phyloP scores from a whole-genome alignment of 2,888 invertebrate genomes.

The Encarsia formosa region DNA sequence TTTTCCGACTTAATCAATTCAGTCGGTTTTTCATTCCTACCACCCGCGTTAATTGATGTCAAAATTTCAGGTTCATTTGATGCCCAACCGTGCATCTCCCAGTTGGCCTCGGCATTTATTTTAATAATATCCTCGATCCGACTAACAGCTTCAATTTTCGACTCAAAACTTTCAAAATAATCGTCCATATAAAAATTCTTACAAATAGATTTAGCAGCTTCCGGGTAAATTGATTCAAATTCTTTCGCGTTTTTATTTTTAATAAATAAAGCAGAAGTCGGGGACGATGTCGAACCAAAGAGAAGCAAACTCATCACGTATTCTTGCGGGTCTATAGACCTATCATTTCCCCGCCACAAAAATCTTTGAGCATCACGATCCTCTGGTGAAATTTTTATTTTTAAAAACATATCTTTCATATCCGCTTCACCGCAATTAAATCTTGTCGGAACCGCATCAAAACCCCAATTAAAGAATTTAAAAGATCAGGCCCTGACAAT shows the following conservation, averaged over 20 bases:
- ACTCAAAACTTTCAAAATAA: conserved; percentile 25
- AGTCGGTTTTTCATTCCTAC: no score
- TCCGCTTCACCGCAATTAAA: background rate
- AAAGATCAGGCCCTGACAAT: background rate
- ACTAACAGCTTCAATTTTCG: conserved; percentile 20
- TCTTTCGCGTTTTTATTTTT: conserved; percentile 31
- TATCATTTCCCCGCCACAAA: background rate
- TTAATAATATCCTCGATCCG: conserved; percentile 24
- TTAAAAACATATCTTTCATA: conserved; percentile 7
- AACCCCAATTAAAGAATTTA: background rate
- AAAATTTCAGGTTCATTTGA: background rate
- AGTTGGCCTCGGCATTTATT: conserved; percentile 11
- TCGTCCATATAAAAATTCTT: conserved; percentile 34
- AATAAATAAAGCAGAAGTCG: conserved; percentile 24
- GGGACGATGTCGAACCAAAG: conserved; percentile 7
- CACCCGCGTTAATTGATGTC: background rate
- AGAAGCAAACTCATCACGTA: background rate
- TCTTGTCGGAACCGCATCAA: background rate
- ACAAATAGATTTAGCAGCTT: conserved; percentile 30
- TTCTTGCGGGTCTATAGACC: background rate
- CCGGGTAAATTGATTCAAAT: conserved; percentile 22
- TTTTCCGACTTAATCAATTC: no score
- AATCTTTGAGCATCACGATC: conserved; percentile 5
- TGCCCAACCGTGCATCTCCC: conserved; percentile 6
- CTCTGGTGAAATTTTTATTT: conserved; percentile 1